A percentile compares a stretch with the other conserved stretches of the same genome.
Evolutionary conservation across 1,140 invertebrate genomes (phyloP).

Genomic region (Cyphomyrmex costatus): DNA sequence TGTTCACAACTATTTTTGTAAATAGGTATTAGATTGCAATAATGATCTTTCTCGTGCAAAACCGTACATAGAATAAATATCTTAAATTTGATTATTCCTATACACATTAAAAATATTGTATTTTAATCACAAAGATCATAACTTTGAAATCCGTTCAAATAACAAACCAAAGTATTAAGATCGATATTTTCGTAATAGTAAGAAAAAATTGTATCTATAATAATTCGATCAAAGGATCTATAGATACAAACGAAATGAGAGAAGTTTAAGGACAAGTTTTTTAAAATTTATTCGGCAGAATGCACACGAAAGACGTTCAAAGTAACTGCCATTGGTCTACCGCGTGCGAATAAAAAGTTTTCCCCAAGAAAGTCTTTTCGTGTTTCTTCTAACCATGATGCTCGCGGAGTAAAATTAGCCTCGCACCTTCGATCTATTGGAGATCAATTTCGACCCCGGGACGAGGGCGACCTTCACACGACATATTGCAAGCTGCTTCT

Average conservation of each 20-base stretch:
- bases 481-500: conserved; percentile 22
- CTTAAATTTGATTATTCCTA: background rate
- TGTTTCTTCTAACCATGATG: conserved; percentile 21
- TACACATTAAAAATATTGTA: no score
- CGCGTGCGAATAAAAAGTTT: conserved; percentile 42
- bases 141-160: background rate
- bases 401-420: conserved; percentile 51
- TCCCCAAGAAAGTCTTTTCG: conserved; percentile 43
- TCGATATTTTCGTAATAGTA: background rate
- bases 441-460: conserved; percentile 58
- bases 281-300: conserved; percentile 56
- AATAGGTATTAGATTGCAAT: background rate
- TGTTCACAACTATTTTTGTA: background rate
- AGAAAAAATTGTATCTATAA: background rate
- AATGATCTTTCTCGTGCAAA: background rate
- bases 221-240: background rate
- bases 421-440: conserved; percentile 60
- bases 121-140: background rate
- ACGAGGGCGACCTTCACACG: conserved; percentile 47
- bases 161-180: background rate
- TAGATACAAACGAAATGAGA: background rate
- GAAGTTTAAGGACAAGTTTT: background rate
- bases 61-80: background rate
- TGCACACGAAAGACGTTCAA: conserved; percentile 12
- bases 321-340: background rate